Conservation (phyloP, 2,797 vertebrate genomes). For the Anguilla marmorata region DNA sequence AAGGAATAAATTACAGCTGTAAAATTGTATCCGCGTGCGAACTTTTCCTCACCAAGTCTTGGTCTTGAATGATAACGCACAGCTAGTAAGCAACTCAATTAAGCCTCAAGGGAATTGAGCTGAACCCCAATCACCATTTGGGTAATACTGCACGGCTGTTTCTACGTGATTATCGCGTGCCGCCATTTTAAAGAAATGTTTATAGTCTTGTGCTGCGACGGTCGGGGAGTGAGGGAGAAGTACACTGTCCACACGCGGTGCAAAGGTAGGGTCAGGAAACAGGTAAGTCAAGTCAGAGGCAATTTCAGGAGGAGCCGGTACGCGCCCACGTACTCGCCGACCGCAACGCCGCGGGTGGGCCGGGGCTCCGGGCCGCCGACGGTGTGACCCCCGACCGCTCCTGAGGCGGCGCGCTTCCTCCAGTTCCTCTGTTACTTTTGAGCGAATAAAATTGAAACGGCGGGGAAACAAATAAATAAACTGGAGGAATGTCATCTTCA, state of each 20-base stretch:
- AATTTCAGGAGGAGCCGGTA: background rate
- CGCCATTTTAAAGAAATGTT: background rate
- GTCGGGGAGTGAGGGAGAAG: too few species aligned
- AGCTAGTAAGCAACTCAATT: background rate
- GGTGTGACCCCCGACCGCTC: conserved; percentile 38
- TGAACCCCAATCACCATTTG: background rate
- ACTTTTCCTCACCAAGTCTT: background rate
- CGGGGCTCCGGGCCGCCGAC: conserved; percentile 34
- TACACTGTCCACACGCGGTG: background rate
- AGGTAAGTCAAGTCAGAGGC: background rate
- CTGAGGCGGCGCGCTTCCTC: conserved; percentile 36
- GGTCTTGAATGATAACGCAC: background rate
- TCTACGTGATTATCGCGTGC: background rate
- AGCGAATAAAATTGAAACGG: conserved; percentile 56
- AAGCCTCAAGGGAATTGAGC: background rate
- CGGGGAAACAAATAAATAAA: conserved; percentile 60
- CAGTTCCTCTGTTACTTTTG: conserved; percentile 45
- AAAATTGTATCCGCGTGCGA: background rate
- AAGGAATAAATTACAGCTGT: background rate
- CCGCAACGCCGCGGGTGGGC: background rate
- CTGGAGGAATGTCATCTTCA: conserved; percentile 49
- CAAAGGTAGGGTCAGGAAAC: background rate
- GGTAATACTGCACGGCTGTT: background rate
- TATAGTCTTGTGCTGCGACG: background rate
- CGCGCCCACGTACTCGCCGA: background rate